Evolutionary conservation across 1,140 invertebrate genomes (phyloP), one percentile per base, ranked within the genome.

Genomic region (Neodiprion virginianus): DNA sequence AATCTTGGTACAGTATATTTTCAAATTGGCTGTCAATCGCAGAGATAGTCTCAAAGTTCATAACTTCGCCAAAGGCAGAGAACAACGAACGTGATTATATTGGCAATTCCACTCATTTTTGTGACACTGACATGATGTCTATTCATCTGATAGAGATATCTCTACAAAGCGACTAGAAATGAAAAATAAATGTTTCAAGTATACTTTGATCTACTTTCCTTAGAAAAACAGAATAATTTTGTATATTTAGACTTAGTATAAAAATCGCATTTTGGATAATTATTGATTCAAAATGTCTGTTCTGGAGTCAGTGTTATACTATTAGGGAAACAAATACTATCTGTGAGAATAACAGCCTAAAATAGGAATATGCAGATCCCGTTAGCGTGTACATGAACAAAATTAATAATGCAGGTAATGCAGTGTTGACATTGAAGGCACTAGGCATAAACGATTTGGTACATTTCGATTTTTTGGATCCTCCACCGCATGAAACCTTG

Each of bases 381-480:
- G 1, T 40, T 40, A 40, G 28, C 5, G 28, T 40, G 28, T 40
- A 40, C 28, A 40, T 40, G 28, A 40, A 40, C 7, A 61, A 61
- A 61, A 61, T 61, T 61, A 14, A 61, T 61, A 12, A 61, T 69
- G 9, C 49, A 84, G 85, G 97, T 40, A 99, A 99, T 90, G 98
- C 98, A 10, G 98, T 99, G 3, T 89, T 99, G 0, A 96, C 98
- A 82, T 89, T 99, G 1, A 99, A 99, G 89, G 98, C 98, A 12
- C 89, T 99, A 9, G 98, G 98, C 3, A 99, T 99, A 71, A 97
- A 99, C 87, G 98, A 99, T 90, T 89, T 99, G 9, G 94, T 99
- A 12, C 95, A 99, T 89, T 99, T 99, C 90, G 98, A 99, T 87
- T 99, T 99, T 83, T 87, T 99, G 77, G 99, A 99, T 91, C 98